phyloP scores from a whole-genome alignment of 2,113 vertebrate species.

The Arothron firmamentum region DNA sequence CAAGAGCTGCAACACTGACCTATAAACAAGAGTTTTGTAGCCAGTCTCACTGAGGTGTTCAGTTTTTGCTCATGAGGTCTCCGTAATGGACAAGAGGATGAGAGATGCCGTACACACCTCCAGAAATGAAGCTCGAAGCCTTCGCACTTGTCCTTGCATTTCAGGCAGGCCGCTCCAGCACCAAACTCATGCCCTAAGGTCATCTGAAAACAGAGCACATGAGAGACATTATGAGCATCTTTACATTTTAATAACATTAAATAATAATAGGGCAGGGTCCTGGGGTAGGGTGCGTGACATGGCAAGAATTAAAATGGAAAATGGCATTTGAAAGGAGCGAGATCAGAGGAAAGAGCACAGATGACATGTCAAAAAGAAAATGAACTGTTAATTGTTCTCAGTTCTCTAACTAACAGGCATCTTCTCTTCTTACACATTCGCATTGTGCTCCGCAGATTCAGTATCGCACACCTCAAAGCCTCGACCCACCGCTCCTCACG shows the following conservation, averaged over 20 bases:
- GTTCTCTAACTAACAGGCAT: too few species aligned
- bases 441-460: too few species aligned
- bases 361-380: not conserved
- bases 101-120: constrained; percentile 79
- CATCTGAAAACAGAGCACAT: constrained; percentile 77
- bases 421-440: too few species aligned
- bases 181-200: constrained; percentile 94
- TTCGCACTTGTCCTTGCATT: constrained; percentile 96
- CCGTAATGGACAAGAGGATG: not conserved
- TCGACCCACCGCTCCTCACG: not conserved
- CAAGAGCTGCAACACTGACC: not conserved
- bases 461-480: not conserved
- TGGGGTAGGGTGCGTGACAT: too few species aligned
- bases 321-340: too few species aligned
- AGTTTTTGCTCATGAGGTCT: not conserved
- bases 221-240: not conserved
- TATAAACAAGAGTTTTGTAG: not conserved
- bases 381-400: too few species aligned
- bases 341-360: not conserved
- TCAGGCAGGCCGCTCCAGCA: constrained; percentile 90
- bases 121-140: constrained; percentile 98
- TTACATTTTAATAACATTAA: too few species aligned
- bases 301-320: too few species aligned
- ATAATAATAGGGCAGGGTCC: too few species aligned
- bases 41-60: too few species aligned